A percentile compares a stretch with the other conserved stretches of the same genome.
These are phyloP conservation scores for Spinus olivaceus DNA, from an alignment of 2,797 vertebrate genomes.

Conservation along the genomic window DNA sequence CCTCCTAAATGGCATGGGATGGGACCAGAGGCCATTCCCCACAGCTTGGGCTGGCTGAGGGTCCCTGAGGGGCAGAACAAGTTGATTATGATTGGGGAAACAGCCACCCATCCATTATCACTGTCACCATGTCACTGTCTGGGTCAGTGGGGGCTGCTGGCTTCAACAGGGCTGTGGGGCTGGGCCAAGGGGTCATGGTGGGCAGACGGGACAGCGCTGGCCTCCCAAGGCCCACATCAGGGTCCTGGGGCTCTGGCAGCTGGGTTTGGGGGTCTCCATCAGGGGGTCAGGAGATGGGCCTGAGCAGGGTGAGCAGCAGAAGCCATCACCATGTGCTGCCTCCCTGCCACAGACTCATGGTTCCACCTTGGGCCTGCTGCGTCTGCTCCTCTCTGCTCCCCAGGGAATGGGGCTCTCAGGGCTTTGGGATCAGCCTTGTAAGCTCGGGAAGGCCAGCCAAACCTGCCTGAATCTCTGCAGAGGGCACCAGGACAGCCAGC, in stretches of 20 bases:
- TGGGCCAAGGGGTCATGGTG: not conserved
- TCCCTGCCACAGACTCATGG: fast-evolving
- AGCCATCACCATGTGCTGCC: not conserved
- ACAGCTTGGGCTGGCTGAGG: not conserved
- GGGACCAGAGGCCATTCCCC: not conserved
- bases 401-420: fast-evolving
- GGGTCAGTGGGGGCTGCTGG: too few species aligned
- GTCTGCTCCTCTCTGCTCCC: not conserved
- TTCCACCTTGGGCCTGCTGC: not conserved
- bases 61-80: not conserved
- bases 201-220: not conserved
- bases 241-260: not conserved
- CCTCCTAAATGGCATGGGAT: not conserved
- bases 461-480: not conserved
- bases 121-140: not conserved
- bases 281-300: not conserved
- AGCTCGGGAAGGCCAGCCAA: not conserved
- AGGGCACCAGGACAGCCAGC: not conserved
- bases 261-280: not conserved
- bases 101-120: not conserved
- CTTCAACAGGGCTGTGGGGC: not conserved
- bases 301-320: not conserved
- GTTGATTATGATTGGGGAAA: not conserved
- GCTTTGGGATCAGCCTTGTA: not conserved
- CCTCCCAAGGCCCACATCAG: too few species aligned